Percentiles rank a stretch among this genome's conserved stretches.
phyloP scores from a whole-genome alignment of 2,888 invertebrate species.

The Dynastes hyllus region DNA sequence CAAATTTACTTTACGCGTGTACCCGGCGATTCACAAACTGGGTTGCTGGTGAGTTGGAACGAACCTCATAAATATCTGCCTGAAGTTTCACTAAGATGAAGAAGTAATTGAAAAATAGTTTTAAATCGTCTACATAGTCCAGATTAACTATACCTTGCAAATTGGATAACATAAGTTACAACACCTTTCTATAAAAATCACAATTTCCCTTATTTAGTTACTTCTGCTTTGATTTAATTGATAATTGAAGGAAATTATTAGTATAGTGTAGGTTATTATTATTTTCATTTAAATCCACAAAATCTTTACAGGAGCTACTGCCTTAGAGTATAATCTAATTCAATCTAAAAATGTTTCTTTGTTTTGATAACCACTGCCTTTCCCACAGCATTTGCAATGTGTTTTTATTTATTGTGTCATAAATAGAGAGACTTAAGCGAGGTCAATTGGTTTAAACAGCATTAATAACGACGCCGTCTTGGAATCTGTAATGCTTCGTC shows the following conservation, averaged over 20 bases:
- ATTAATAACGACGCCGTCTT: slow-evolving; percentile 4
- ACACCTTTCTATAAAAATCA: too few relatives aligned
- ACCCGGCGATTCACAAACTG: too few relatives aligned
- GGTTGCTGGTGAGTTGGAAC: too few relatives aligned
- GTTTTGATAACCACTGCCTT: background rate
- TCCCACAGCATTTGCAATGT: slow-evolving; percentile 1
- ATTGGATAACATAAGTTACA: too few relatives aligned
- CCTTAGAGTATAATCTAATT: background rate
- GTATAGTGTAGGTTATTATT: background rate
- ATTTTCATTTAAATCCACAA: background rate
- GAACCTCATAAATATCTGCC: background rate
- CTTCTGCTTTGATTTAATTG: background rate
- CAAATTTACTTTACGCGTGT: too few relatives aligned
- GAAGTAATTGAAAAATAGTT: background rate
- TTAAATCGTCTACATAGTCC: background rate
- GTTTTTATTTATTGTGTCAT: slow-evolving; percentile 22
- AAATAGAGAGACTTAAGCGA: slow-evolving; percentile 28
- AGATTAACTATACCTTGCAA: too few relatives aligned
- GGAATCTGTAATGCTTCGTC: background rate
- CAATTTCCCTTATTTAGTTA: too few relatives aligned
- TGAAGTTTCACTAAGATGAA: background rate
- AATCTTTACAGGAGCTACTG: background rate
- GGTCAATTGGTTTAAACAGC: slow-evolving; percentile 22
- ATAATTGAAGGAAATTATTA: background rate
- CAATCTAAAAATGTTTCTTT: background rate